These are phyloP conservation scores for Paracentrotus lividus DNA, from an alignment of 53 echinoderm and acorn worm species.

Conservation along the genomic window DNA sequence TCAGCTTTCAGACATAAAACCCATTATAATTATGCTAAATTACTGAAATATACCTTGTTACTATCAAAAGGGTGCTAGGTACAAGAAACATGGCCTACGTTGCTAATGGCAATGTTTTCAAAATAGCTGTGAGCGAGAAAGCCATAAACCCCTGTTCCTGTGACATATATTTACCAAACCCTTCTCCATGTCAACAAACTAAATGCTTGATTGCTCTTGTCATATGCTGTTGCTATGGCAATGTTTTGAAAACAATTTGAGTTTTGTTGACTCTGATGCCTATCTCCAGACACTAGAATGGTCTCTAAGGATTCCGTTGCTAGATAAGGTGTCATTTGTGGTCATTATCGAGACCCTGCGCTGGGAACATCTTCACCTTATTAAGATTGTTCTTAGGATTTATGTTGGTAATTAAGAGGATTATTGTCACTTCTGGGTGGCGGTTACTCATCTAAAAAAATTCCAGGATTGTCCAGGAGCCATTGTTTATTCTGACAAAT, in stretches of 20 bases:
- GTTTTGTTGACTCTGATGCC: neutral
- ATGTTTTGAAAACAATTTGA: slow-evolving; percentile 46
- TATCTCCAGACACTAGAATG: slow-evolving; percentile 17
- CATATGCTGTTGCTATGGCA: slow-evolving; percentile 20
- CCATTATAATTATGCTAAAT: no score
- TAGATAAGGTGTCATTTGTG: slow-evolving; percentile 33
- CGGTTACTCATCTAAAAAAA: neutral
- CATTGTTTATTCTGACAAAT: neutral
- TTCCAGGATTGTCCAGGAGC: slow-evolving; percentile 26
- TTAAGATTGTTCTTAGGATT: slow-evolving; percentile 19
- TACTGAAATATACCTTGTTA: no score
- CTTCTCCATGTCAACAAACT: neutral
- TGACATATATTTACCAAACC: no score
- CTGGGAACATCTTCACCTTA: slow-evolving; percentile 29
- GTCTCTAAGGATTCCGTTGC: slow-evolving; percentile 2
- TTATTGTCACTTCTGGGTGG: slow-evolving; percentile 51
- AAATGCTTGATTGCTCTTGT: neutral
- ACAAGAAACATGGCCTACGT: no score
- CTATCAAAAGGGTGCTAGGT: no score
- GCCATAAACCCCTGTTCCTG: no score
- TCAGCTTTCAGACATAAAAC: no score
- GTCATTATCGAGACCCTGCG: slow-evolving; percentile 2
- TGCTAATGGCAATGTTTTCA: no score
- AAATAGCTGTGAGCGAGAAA: no score
- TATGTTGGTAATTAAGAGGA: slow-evolving; percentile 40